Evolutionary conservation across 2,797 vertebrate species (phyloP), one percentile per base, ranked within the genome.

Genomic region (Sebastes matsubarae): DNA sequence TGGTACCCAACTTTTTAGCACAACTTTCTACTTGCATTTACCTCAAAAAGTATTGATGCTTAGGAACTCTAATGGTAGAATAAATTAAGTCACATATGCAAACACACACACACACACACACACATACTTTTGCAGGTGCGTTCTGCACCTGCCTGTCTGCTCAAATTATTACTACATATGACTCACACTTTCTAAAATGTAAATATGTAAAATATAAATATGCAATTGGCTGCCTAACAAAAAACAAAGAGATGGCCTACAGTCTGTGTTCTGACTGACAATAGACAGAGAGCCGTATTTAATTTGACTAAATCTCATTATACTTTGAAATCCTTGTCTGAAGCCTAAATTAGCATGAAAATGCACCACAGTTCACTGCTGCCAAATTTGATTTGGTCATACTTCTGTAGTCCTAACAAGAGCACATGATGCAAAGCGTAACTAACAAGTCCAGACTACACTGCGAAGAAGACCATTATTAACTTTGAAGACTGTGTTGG

Each of bases 221-320:
- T 74, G 68, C 58, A 55, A 8, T 58, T 59, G 18, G 22, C 55
- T 74, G 29, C 25, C 32, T 25, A 25, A 42, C 32, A 57, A 27
- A 55, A 14, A 14, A 54, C 24, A 22, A 20, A 11, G 18, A 71
- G 52, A 50, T 70, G 38, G 70, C 34, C 60, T 9, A 5, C 42
- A 82, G 61, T 42, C 66, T 71, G 58, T 72, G 68, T 81, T 77
- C 55, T 75, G 66, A 87, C 58, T 77, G 69, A 72, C 73, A 82
- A 54, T 74, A 68, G 64, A 80, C 68, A 73, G 72, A 73, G 75
- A 77, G 73, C 27, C 57, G 54, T 72, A 25, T 77, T 71, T 88
- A 77, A 83, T 82, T 68, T 83, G 72, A 70, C 55, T 81, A 78
- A 80, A 80, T 72, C 80, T 83, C 67, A 80, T 89, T 83, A 83